These are phyloP conservation scores for Nothocercus nigrocapillus DNA, from an alignment of 2,113 vertebrate genomes.

Conservation along the genomic window DNA sequence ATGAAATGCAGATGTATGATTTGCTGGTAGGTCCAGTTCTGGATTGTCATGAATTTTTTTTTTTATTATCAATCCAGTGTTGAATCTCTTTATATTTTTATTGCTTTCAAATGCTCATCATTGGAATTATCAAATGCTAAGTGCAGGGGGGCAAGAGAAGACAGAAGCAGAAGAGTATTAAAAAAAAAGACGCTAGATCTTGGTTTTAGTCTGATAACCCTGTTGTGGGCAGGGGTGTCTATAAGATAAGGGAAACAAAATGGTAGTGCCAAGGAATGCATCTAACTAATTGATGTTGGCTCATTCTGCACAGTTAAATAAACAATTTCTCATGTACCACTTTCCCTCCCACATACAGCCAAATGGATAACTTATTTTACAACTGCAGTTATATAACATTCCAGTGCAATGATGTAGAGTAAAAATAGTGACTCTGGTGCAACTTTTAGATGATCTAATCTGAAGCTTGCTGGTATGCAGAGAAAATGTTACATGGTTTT, in stretches of 20 bases:
- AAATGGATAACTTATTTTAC: neutral
- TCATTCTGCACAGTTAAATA: rapidly evolving
- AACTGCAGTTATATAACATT: conserved; percentile 18
- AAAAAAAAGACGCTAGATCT: neutral
- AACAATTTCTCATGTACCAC: neutral
- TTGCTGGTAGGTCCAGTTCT: neutral
- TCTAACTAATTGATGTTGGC: neutral
- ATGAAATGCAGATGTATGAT: neutral
- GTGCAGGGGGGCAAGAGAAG: neutral
- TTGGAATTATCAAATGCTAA: neutral
- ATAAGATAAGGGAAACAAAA: neutral
- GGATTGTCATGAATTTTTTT: neutral
- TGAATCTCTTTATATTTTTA: neutral
- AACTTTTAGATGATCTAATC: neutral
- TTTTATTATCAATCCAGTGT: neutral
- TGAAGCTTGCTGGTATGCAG: neutral
- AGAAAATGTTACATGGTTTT: neutral
- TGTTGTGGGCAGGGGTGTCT: neutral
- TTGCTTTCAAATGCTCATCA: neutral
- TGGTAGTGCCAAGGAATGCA: neutral
- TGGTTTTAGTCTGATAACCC: neutral
- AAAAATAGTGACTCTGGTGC: neutral
- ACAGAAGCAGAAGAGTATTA: neutral
- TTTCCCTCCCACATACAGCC: neutral
- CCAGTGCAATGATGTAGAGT: neutral